Base-by-base conservation (phyloP, 30 jellyfish, hydroid and myxozoan genomes). In the Nemopilema nomurai region DNA sequence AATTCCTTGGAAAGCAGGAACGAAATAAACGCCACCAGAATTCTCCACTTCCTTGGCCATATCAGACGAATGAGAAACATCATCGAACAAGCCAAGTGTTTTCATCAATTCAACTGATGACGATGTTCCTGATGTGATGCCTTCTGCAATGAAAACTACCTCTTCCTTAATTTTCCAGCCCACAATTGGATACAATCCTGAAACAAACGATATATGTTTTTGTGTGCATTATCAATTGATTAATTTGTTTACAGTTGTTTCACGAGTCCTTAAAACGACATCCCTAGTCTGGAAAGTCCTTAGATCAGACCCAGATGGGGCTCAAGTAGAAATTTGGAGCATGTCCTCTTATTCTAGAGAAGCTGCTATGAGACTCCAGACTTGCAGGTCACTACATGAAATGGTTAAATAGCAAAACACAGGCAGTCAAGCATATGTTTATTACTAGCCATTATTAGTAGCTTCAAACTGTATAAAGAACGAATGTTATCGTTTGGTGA, bases 151-250 rank as follows among this genome's bases (percentile, higher is more conserved):
- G 51, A 71, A 81, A 21, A 73, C 80, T 3, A 82, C 33, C 28
- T 89, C 96, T 62, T 94, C 97, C 26, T 67, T 79, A 30, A 89
- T 89, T 63, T 77, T 71, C 99, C 99, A 94, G 4, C 96, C 99
- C 28, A 94, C 95, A 49, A 89, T 81, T 19, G 99, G 99, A 72
- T 89, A 94, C 22, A 94, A 62, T 0, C 99, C 98, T 92, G 41
- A 6, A 68, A 64, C 62, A n/a, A 8, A n/a, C 29, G 22, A 52
- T 50, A 31, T 8, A 71, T n/a, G n/a, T n/a, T n/a, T n/a, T n/a
- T n/a, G n/a, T 73, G 71, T 6, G 26, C 16, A 68, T 19, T 62
- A 19, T 62, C 13, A 62, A 16, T 19, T 13, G 17, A n/a, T n/a
- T n/a, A n/a, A n/a, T 16, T 19, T 19, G 22, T 16, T 19, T 1